These are phyloP conservation scores for Sphecodes monilicornis DNA, from an alignment of 2,888 invertebrate genomes.

Conservation along the genomic window DNA sequence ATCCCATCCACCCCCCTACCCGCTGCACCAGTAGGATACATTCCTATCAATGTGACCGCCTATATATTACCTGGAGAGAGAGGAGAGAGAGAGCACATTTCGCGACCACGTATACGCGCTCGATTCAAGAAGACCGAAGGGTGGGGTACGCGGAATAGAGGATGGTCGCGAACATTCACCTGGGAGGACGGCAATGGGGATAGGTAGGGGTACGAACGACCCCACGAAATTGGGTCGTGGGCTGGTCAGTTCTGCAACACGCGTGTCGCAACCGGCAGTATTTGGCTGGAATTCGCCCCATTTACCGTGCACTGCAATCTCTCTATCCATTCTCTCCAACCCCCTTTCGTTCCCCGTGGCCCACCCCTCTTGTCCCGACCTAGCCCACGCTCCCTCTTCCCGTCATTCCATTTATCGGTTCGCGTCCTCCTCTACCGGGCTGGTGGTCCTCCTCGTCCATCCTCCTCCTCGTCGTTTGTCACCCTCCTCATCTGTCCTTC, in stretches of 20 bases:
- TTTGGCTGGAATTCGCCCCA: conserved; percentile 75
- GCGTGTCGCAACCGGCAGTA: conserved; percentile 64
- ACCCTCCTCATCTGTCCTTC: conserved; percentile 10
- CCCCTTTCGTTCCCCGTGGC: conserved; percentile 37
- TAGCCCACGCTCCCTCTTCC: conserved; percentile 31
- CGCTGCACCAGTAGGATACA: conserved; percentile 12
- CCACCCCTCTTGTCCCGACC: conserved; percentile 22
- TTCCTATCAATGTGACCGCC: conserved; percentile 27
- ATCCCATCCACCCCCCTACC: neutral
- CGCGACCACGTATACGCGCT: conserved; percentile 28
- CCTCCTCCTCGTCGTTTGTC: neutral
- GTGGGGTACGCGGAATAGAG: neutral
- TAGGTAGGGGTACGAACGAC: conserved; percentile 36
- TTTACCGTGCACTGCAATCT: conserved; percentile 60
- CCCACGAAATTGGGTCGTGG: conserved; percentile 69
- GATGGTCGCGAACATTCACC: conserved; percentile 1
- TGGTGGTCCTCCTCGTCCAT: neutral
- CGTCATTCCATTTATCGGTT: conserved; percentile 47
- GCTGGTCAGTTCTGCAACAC: conserved; percentile 62
- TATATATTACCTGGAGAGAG: conserved; percentile 13
- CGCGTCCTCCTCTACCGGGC: conserved; percentile 15
- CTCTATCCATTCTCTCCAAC: conserved; percentile 45
- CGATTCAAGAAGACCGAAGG: conserved; percentile 50
- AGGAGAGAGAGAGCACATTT: neutral
- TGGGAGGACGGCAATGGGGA: conserved; percentile 17